Conservation (phyloP, 2,888 invertebrate genomes). For the Tachina grossa region DNA sequence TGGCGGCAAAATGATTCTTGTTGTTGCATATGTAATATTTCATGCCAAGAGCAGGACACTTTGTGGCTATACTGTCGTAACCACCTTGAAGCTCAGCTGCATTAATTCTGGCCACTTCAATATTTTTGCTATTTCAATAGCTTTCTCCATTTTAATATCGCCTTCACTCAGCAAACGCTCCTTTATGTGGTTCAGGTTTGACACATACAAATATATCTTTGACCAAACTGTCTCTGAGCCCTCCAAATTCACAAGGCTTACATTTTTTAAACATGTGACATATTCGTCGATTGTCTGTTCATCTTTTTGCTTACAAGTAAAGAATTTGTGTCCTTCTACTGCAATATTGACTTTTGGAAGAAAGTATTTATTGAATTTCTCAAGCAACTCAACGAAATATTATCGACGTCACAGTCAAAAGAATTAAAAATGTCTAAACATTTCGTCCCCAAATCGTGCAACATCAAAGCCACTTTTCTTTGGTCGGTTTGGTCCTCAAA, state of each 20-base stretch:
- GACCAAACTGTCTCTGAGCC: neutral
- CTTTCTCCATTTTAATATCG: neutral
- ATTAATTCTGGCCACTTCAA: neutral
- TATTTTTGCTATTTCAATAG: neutral
- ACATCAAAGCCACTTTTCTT: no score
- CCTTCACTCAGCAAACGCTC: neutral
- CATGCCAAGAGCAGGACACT: no score
- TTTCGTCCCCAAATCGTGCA: no score
- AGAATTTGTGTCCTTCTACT: constrained; percentile 1
- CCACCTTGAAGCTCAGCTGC: neutral
- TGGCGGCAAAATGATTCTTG: neutral
- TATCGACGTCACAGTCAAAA: no score
- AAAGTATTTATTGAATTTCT: neutral
- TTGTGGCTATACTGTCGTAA: no score
- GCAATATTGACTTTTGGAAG: constrained; percentile 4
- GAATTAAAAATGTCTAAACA: no score
- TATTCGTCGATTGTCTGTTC: neutral
- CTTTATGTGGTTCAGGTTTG: constrained; percentile 1
- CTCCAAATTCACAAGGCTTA: constrained; percentile 3
- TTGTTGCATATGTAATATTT: no score
- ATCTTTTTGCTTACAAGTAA: neutral
- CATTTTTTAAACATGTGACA: neutral
- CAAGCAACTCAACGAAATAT: no score
- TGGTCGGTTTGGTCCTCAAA: no score
- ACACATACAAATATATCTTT: neutral